Percentiles rank a stretch among this genome's conserved stretches.
Conservation (phyloP, 1,140 invertebrate species). For the Trypoxylus dichotomus region DNA sequence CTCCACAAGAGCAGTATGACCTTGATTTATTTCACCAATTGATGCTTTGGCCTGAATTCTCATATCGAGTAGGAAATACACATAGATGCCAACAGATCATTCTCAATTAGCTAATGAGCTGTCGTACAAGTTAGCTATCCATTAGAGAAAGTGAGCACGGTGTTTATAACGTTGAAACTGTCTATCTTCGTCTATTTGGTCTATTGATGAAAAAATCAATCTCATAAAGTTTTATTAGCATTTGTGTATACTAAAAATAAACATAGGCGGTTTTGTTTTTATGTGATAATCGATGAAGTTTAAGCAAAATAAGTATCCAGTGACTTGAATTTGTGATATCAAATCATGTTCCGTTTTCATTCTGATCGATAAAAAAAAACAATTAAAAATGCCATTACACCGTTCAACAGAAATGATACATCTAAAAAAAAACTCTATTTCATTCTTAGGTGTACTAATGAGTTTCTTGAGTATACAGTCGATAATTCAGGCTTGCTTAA, state of each 20-base stretch:
- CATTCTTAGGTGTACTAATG: too few species aligned
- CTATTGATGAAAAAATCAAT: not conserved
- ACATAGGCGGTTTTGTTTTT: not conserved
- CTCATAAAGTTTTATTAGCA: not conserved
- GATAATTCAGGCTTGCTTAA: too few species aligned
- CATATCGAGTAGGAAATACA: not conserved
- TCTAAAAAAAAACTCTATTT: too few species aligned
- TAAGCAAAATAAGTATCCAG: not conserved
- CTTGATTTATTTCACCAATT: conserved; percentile 6
- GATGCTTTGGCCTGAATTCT: not conserved
- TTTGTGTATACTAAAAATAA: not conserved
- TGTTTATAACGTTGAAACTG: not conserved
- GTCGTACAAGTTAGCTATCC: not conserved
- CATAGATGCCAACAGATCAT: conserved; percentile 13
- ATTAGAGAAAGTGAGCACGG: not conserved
- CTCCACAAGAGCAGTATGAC: not conserved
- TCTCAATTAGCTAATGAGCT: conserved; percentile 4
- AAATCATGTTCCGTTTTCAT: too few species aligned
- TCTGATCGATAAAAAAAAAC: too few species aligned
- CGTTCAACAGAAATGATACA: too few species aligned
- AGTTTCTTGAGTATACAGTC: too few species aligned
- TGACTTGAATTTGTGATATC: too few species aligned
- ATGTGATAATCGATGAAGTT: conserved; percentile 5
- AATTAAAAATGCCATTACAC: too few species aligned
- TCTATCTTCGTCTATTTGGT: not conserved